Evolutionary conservation across 2,797 vertebrate genomes (phyloP).

Genomic region (Acrocephalus scirpaceus): DNA sequence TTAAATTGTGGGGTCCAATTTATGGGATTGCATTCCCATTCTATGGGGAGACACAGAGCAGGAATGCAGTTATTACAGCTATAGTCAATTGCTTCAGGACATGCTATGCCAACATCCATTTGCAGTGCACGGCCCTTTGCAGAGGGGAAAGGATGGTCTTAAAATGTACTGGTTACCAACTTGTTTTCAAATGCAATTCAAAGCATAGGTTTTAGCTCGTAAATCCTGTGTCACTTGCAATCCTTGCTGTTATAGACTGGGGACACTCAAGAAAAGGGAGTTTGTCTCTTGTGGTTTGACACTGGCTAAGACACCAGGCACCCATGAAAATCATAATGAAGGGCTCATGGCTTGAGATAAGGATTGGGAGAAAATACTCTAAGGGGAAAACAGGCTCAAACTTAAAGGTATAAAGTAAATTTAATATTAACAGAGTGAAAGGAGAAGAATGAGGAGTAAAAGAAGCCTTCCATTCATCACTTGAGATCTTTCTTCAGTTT

Average conservation of each 20-base stretch:
- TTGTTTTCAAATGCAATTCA: not conserved
- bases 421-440: not conserved
- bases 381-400: not conserved
- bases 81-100: not conserved
- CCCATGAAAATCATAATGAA: not conserved
- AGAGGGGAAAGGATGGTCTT: not conserved
- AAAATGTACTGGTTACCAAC: not conserved
- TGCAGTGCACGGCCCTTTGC: accelerated
- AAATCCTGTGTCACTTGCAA: not conserved
- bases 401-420: not conserved
- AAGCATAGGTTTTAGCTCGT: not conserved
- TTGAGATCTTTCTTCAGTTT: not conserved
- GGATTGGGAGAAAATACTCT: not conserved
- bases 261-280: not conserved
- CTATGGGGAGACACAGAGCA: not conserved
- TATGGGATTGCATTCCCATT: not conserved
- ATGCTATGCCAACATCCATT: not conserved
- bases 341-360: not conserved
- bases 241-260: not conserved
- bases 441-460: not conserved
- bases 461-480: not conserved
- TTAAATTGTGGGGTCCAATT: not conserved
- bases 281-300: not conserved
- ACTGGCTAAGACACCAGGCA: not conserved
- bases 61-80: not conserved